Conservation (phyloP, 2,888 invertebrate species). For the Drosophila nigricruria region DNA sequence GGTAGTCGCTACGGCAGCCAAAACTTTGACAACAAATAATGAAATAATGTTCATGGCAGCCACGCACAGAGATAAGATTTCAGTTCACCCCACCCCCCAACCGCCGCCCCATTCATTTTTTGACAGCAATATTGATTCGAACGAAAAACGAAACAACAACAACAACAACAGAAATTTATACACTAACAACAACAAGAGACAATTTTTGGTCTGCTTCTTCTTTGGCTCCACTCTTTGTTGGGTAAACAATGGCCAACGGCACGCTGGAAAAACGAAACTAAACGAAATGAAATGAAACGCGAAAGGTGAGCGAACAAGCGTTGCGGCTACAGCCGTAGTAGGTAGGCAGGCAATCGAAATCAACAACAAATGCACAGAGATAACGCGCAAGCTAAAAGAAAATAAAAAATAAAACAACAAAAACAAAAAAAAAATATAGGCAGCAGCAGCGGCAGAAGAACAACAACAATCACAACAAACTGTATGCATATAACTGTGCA, state of each 20-base stretch:
- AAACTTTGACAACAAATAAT: slow-evolving; percentile 77
- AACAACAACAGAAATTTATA: slow-evolving; percentile 16
- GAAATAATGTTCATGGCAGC: slow-evolving; percentile 76
- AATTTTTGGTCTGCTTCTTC: slow-evolving; percentile 39
- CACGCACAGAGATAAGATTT: slow-evolving; percentile 71
- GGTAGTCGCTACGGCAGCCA: slow-evolving; percentile 68
- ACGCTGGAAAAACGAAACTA: slow-evolving; percentile 50
- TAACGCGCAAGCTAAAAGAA: slow-evolving; percentile 60
- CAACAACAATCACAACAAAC: slow-evolving; percentile 25
- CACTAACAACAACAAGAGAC: slow-evolving; percentile 34
- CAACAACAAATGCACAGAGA: slow-evolving; percentile 51
- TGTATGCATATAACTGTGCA: slow-evolving; percentile 32
- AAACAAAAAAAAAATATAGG: neutral
- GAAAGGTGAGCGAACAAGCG: slow-evolving; percentile 62
- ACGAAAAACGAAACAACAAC: slow-evolving; percentile 46
- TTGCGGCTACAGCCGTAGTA: slow-evolving; percentile 24
- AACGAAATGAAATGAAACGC: slow-evolving; percentile 47
- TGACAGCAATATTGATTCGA: slow-evolving; percentile 81
- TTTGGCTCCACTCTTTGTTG: slow-evolving; percentile 59
- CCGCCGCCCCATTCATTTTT: slow-evolving; percentile 40
- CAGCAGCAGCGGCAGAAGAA: slow-evolving; percentile 14
- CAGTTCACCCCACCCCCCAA: slow-evolving; percentile 33
- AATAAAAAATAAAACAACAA: slow-evolving; percentile 39
- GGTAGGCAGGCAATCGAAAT: slow-evolving; percentile 63
- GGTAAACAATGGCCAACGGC: slow-evolving; percentile 68